Evolutionary conservation across 2,113 vertebrate genomes (phyloP), one percentile per base, ranked within the genome.

Genomic region (Vicugna pacos): DNA sequence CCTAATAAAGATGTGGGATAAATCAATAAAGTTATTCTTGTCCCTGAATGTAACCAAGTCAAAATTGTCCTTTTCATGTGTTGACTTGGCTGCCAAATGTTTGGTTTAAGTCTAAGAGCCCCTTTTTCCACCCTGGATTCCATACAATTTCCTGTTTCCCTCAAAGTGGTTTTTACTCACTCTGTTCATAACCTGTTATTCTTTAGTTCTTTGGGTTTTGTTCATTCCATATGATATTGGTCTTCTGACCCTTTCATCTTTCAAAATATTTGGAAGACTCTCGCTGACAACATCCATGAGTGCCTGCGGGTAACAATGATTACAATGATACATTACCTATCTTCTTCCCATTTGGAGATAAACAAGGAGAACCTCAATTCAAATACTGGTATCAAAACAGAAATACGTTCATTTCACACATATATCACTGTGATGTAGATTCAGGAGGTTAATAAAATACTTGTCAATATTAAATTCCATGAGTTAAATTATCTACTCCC

Each of bases 311-410:
- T 42, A n/a, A 81, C 2, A 19, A 35, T 30, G 52, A 19, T 46
- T 42, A 42, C 38, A 64, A 2, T 9, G 10, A 17, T 50, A 10
- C 4, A 56, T 62, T 28, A 62, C 19, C n/a, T 76, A 3, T 87
- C 62, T 65, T 67, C 28, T n/a, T 92, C 76, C 54, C 35, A 52
- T 79, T 52, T 92, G 35, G 90, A 93, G 38, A 96, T 22, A 92
- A 64, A 77, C 26, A 35, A 91, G 24, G 20, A 87, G 30, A 32
- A 70, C 20, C 8, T 72, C 50, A 35, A 38, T 62, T 91, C 54
- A 65, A 46, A 79, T 77, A 58, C 24, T 79, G 32, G 35, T 83
- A 80, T 65, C 46, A 92, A 89, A 6, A 70, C 48, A 1, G 60
- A 93, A 92, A 86, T 64, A 35, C 9, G 86, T 42, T 84, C 13